A percentile compares a stretch with the other conserved stretches of the same genome.
Evolutionary conservation across 1,140 invertebrate genomes (phyloP).

Genomic region (Gryon sp.): DNA sequence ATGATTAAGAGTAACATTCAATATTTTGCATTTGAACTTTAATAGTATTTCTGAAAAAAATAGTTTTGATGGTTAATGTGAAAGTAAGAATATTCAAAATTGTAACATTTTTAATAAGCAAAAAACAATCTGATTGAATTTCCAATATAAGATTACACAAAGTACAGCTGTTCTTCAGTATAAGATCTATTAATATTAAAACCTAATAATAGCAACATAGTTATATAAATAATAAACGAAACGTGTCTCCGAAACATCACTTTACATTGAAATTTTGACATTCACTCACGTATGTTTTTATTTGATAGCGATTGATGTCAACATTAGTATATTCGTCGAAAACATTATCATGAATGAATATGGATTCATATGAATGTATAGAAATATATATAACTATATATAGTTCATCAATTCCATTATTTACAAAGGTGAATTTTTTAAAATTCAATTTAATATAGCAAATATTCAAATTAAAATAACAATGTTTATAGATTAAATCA

Average conservation of each 20-base stretch:
- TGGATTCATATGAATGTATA: no score
- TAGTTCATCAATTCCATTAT: no score
- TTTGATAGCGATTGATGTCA: constrained; percentile 5
- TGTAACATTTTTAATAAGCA: neutral
- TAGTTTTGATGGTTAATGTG: no score
- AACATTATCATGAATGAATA: no score
- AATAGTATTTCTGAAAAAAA: neutral
- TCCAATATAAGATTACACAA: constrained; percentile 34
- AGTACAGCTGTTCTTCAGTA: constrained; percentile 57
- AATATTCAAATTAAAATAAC: no score
- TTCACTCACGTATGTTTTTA: constrained; percentile 10
- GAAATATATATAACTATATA: no score
- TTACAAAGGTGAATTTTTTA: no score
- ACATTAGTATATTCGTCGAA: no score
- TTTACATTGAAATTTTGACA: constrained; percentile 26
- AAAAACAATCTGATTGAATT: constrained; percentile 1
- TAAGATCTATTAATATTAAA: constrained; percentile 68
- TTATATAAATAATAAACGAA: constrained; percentile 67
- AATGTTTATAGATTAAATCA: no score
- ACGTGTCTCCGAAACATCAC: constrained; percentile 32
- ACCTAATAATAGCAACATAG: constrained; percentile 65
- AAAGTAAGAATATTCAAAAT: neutral
- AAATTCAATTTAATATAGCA: no score
- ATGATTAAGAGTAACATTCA: neutral
- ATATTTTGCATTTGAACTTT: neutral